These are phyloP conservation scores for Margarornis squamiger DNA, from an alignment of 2,797 vertebrate genomes.

Conservation along the genomic window DNA sequence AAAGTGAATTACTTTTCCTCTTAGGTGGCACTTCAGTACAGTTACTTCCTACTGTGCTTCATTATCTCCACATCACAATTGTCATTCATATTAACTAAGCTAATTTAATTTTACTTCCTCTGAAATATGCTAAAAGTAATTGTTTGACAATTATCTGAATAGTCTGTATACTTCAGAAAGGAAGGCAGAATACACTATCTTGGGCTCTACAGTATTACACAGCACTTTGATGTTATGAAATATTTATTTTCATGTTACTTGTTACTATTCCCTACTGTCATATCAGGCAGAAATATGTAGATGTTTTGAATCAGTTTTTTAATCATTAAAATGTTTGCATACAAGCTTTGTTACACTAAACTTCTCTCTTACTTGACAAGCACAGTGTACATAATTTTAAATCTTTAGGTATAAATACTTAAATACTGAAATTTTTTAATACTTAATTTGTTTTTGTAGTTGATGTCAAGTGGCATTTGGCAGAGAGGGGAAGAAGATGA, in stretches of 20 bases:
- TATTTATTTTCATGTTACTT: background rate
- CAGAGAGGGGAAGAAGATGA: constrained; percentile 90
- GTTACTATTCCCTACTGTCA: background rate
- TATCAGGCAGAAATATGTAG: background rate
- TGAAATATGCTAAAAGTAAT: constrained; percentile 17
- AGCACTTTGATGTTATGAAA: background rate
- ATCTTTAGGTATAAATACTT: background rate
- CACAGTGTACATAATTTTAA: background rate
- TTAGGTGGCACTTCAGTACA: constrained; percentile 23
- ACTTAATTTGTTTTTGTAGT: constrained; percentile 74
- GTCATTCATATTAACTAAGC: background rate
- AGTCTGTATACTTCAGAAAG: background rate
- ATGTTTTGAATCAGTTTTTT: background rate
- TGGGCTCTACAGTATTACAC: background rate
- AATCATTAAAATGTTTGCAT: background rate
- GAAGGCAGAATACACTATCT: background rate
- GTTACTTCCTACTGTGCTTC: constrained; percentile 38
- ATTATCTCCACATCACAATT: constrained; percentile 33
- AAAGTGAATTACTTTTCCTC: constrained; percentile 10
- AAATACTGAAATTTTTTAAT: background rate
- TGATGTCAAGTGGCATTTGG: constrained; percentile 95
- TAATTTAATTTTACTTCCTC: constrained; percentile 48
- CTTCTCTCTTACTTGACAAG: background rate
- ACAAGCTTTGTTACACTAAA: background rate
- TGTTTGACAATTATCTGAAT: constrained; percentile 30